Conservation (phyloP, 2,888 invertebrate genomes). For the Lysandra bellargus region DNA sequence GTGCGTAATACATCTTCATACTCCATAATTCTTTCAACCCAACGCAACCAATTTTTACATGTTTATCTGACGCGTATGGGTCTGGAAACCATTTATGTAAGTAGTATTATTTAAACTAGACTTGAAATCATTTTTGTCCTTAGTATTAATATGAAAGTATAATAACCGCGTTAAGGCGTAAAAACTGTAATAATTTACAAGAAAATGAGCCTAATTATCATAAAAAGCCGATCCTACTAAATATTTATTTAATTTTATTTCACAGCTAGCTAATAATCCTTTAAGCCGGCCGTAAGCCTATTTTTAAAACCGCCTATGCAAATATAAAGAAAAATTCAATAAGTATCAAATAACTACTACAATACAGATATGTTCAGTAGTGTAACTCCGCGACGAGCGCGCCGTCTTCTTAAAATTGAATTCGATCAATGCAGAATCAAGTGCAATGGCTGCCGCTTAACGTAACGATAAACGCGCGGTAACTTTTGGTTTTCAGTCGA, state of each 20-base stretch:
- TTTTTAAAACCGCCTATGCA: constrained; percentile 12
- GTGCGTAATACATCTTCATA: neutral
- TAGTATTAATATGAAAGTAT: neutral
- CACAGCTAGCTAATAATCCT: constrained; percentile 16
- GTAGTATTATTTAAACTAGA: neutral
- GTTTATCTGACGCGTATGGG: too few relatives aligned
- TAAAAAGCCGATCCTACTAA: neutral
- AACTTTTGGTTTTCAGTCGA: neutral
- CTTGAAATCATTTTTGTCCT: neutral
- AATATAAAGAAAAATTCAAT: constrained; percentile 1
- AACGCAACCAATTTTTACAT: too few relatives aligned
- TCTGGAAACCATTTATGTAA: too few relatives aligned
- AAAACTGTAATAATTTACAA: constrained; percentile 11
- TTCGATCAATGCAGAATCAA: neutral
- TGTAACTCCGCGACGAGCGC: neutral
- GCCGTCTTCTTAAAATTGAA: neutral
- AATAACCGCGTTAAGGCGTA: neutral
- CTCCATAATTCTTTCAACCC: neutral
- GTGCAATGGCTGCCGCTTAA: neutral
- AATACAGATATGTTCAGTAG: neutral
- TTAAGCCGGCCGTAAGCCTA: constrained; percentile 8
- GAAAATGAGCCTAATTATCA: constrained; percentile 9
- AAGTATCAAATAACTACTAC: constrained; percentile 6
- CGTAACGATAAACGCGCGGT: neutral
- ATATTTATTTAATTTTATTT: constrained; percentile 26